phyloP scores from a whole-genome alignment of 2,797 vertebrate genomes.

The Gymnoscopelus microlampas region DNA sequence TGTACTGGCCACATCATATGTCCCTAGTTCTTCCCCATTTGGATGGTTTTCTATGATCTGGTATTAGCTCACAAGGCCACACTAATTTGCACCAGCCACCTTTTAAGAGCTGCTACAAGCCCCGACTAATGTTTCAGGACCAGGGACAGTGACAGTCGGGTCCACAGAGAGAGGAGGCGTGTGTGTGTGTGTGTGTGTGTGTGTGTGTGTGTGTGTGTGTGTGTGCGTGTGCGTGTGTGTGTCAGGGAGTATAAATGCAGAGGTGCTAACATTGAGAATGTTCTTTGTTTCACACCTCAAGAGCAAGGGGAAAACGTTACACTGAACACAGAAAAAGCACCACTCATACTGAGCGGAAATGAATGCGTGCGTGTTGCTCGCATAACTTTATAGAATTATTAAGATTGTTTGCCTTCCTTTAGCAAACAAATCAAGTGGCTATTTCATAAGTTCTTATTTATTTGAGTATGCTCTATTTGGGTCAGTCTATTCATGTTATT shows the following conservation, averaged over 20 bases:
- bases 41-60: constrained; percentile 44
- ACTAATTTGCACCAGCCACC: constrained; percentile 65
- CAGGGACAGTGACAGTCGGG: constrained; percentile 63
- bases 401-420: too few relatives aligned
- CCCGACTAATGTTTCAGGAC: constrained; percentile 56
- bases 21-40: neutral
- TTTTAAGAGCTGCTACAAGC: constrained; percentile 74
- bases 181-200: constrained; percentile 34
- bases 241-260: constrained; percentile 70
- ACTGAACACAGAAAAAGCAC: constrained; percentile 22
- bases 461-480: too few relatives aligned
- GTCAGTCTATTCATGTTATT: too few relatives aligned
- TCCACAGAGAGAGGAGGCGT: constrained; percentile 60
- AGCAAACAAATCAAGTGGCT: too few relatives aligned
- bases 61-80: constrained; percentile 45
- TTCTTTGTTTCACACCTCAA: constrained; percentile 69
- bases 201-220: constrained; percentile 17
- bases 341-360: neutral
- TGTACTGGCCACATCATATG: neutral
- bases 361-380: too few relatives aligned
- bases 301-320: constrained; percentile 48
- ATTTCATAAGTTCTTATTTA: too few relatives aligned
- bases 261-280: constrained; percentile 67
- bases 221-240: constrained; percentile 21
- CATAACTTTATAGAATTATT: neutral